phyloP scores from a whole-genome alignment of 2,888 invertebrate species.

The Boloria euphrosyne region DNA sequence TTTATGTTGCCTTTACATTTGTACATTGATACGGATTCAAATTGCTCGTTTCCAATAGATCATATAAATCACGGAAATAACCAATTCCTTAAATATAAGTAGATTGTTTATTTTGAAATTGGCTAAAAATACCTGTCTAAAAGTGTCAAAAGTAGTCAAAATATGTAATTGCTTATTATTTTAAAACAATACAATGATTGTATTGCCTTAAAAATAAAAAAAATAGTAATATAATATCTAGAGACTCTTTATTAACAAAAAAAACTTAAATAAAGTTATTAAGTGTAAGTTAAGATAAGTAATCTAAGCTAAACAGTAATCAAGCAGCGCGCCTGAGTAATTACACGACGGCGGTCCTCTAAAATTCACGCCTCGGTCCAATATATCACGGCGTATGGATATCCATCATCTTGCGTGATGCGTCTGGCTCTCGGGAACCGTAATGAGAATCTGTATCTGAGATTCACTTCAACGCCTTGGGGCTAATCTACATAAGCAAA shows the following conservation, averaged over 20 bases:
- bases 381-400: conserved; percentile 32
- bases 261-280: background rate
- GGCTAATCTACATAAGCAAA: conserved; percentile 14
- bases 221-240: no score
- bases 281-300: conserved; percentile 5
- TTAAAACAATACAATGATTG: no score
- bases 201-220: no score
- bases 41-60: no score
- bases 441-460: conserved; percentile 36
- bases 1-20: background rate
- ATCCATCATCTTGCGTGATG: conserved; percentile 27
- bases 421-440: conserved; percentile 22
- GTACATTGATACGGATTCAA: background rate
- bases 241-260: no score
- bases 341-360: conserved; percentile 27
- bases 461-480: conserved; percentile 16
- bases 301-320: conserved; percentile 16
- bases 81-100: no score
- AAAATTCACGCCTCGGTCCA: conserved; percentile 24
- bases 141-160: no score
- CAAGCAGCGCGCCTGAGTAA: conserved; percentile 26
- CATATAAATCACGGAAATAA: no score
- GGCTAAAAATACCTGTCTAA: no score
- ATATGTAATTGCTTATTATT: no score
- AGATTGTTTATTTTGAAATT: no score